phyloP scores from a whole-genome alignment of 2,797 vertebrate genomes.

The Acridotheres tristis region DNA sequence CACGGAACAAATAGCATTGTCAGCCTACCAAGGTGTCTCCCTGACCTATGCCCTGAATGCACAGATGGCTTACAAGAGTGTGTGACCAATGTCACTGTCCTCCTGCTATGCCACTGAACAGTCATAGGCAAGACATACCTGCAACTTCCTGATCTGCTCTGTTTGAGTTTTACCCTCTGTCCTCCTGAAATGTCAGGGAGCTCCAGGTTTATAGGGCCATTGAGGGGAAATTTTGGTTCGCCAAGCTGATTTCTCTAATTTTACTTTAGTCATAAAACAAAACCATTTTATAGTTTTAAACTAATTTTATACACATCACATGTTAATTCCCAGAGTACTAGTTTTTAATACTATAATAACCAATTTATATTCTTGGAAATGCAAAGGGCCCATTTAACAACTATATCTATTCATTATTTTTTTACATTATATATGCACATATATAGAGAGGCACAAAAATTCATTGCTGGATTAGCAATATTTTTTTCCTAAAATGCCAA shows the following conservation, averaged over 20 bases:
- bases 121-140: not conserved
- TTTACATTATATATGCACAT: not conserved
- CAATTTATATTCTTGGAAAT: not conserved
- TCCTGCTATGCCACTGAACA: not conserved
- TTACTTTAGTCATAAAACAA: not conserved
- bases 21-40: not conserved
- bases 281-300: not conserved
- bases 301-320: not conserved
- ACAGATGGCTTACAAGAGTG: not conserved
- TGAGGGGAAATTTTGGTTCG: not conserved
- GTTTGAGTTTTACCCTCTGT: not conserved
- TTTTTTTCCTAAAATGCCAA: not conserved
- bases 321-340: not conserved
- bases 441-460: not conserved
- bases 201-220: not conserved
- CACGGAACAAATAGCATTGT: not conserved
- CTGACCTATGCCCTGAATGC: not conserved
- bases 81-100: not conserved
- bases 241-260: not conserved
- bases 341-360: not conserved
- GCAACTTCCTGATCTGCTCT: not conserved
- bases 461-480: not conserved
- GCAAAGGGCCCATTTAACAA: not conserved
- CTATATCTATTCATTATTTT: fast-evolving
- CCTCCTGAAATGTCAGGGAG: not conserved